A percentile compares a stretch with the other conserved stretches of the same genome.
These are phyloP conservation scores for Mustela nigripes DNA, from an alignment of 2,113 vertebrate genomes.

Conservation along the genomic window DNA sequence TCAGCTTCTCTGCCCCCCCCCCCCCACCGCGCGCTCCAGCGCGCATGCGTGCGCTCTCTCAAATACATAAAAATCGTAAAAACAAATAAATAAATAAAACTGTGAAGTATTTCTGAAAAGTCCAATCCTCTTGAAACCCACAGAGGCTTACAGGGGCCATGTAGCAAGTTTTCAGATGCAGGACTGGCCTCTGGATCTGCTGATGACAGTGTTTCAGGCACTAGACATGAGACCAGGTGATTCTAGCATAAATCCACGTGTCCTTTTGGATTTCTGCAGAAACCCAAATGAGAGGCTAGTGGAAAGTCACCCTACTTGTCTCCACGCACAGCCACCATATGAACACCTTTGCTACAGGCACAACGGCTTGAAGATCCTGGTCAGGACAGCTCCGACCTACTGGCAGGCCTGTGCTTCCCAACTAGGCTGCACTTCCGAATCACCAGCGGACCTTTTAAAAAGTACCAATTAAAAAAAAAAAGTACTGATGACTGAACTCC, in stretches of 20 bases:
- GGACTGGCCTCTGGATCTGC: not conserved
- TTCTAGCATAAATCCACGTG: not conserved
- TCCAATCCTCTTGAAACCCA: not conserved
- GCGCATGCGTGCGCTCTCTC: not conserved
- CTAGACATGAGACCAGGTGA: not conserved
- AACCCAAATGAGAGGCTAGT: not conserved
- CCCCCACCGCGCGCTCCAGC: not conserved
- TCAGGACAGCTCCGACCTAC: too few relatives aligned
- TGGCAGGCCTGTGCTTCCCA: not conserved
- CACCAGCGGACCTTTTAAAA: constrained; percentile 6
- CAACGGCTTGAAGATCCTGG: not conserved
- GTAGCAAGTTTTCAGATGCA: not conserved
- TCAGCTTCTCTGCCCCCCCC: not conserved
- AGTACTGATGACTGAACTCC: not conserved
- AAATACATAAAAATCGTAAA: too few relatives aligned
- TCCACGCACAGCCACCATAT: not conserved
- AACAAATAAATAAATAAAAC: not conserved
- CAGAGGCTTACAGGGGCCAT: not conserved
- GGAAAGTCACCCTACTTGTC: not conserved
- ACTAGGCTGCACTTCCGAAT: not conserved
- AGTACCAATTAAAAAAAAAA: not conserved
- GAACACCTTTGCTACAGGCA: not conserved
- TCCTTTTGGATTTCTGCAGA: not conserved
- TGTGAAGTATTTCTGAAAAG: not conserved
- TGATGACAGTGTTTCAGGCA: not conserved